phyloP scores from a whole-genome alignment of 2,888 invertebrate species.

The Andrena bucephala region DNA sequence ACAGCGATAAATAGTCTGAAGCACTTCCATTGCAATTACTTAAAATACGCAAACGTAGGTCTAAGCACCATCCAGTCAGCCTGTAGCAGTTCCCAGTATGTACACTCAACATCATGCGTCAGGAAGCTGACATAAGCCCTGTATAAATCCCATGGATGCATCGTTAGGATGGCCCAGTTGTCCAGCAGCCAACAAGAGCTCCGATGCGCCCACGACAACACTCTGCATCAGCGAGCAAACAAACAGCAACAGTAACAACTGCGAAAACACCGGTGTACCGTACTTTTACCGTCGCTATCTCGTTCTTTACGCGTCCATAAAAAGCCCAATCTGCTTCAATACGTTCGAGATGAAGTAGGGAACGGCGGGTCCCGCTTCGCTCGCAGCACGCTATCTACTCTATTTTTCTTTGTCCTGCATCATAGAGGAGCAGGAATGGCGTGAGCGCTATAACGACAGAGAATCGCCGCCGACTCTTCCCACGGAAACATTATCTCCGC shows the following conservation, averaged over 20 bases:
- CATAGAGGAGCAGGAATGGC: neutral
- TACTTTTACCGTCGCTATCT: constrained; percentile 53
- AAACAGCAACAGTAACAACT: constrained; percentile 23
- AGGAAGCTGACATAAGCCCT: neutral
- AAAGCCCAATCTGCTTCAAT: constrained; percentile 68
- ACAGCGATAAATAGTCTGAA: too few species aligned
- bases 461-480: neutral
- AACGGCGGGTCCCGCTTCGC: constrained; percentile 1
- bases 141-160: neutral
- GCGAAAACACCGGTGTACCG: constrained; percentile 1
- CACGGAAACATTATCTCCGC: neutral
- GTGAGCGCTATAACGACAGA: neutral
- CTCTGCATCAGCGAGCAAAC: constrained; percentile 17
- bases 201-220: neutral
- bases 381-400: neutral
- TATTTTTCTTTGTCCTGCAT: neutral
- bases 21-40: too few species aligned
- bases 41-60: too few species aligned
- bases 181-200: neutral
- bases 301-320: constrained; percentile 63
- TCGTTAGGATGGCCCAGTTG: neutral
- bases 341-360: constrained; percentile 40
- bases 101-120: too few species aligned
- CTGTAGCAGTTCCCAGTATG: too few species aligned
- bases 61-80: too few species aligned